Percentiles rank a stretch among this genome's conserved stretches.
phyloP scores from a whole-genome alignment of 2,113 vertebrate genomes.

The Rhipidura dahli region DNA sequence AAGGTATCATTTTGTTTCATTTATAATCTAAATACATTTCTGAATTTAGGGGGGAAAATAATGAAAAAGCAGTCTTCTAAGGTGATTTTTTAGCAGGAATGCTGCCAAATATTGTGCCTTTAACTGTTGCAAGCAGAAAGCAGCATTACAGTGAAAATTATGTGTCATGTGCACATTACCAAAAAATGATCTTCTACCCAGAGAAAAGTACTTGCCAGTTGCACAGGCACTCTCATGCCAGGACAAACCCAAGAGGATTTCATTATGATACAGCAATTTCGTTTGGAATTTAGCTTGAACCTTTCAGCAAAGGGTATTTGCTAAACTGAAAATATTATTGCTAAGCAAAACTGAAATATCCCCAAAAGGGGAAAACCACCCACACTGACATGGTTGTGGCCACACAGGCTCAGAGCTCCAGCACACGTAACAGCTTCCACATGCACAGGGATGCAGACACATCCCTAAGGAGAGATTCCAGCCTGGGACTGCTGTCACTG shows the following conservation, averaged over 20 bases:
- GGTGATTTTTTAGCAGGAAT: background rate
- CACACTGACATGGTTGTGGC: background rate
- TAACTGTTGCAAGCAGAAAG: background rate
- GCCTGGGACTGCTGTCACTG: background rate
- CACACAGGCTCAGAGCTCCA: background rate
- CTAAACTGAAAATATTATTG: background rate
- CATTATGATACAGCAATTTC: background rate
- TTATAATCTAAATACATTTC: background rate
- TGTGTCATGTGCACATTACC: background rate
- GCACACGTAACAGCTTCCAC: fast-evolving
- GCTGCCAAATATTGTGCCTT: background rate
- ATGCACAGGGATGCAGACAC: fast-evolving
- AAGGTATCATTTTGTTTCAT: background rate
- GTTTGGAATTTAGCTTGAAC: background rate
- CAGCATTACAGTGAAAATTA: background rate
- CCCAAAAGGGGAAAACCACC: background rate
- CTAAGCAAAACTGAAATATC: background rate
- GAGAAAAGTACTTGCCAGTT: background rate
- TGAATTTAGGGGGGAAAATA: background rate
- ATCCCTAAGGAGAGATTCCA: background rate
- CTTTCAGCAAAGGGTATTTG: background rate
- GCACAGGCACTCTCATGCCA: background rate
- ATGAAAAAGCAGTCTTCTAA: background rate
- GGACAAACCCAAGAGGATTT: background rate
- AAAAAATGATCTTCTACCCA: background rate